Base-by-base conservation (phyloP, 2,888 invertebrate genomes). In the Chorisops tibialis region DNA sequence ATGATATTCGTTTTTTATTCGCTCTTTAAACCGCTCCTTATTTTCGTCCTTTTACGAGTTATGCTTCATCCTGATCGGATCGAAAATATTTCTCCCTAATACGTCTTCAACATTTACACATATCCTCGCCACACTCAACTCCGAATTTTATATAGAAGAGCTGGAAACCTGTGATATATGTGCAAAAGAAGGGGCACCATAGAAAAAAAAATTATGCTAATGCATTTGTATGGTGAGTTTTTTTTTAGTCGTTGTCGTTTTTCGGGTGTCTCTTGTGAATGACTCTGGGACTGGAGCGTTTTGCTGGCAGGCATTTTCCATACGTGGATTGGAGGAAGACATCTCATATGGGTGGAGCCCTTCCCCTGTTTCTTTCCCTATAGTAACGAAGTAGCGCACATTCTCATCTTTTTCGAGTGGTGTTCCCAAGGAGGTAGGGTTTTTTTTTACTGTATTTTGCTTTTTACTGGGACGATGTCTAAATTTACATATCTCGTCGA, bases 251-350 rank as follows among this genome's bases (percentile, higher is more conserved):
- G 48, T 48, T 21, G 24, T 6, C 18, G 24, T 48, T 12, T 14
- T 45, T 11, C 48, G n/a, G 12, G 19, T 14, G n/a, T 22, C 48
- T 22, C 21, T 50, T 14, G 11, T 24, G 16, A 14, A 24, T 7
- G 30, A 50, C 30, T 6, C n/a, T 24, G 24, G 30, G 16, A 21
- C 52, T n/a, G 39, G 39, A 50, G 60, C 39, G 37, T 54, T 60
- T 45, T 35, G 35, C 35, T 35, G 35, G 39, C 38, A 59, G 21
- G 45, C 56, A 49, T 56, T 56, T 59, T 37, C 38, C 48, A 59
- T 59, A 59, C 60, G 49, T 63, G 63, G 60, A 63, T 61, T 63
- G 63, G 63, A 63, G 60, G 56, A 63, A 63, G 63, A 63, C 63
- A 50, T 63, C 60, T 56, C 47, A 60, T 63, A 49, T 63, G 63